Evolutionary conservation across 2,797 vertebrate genomes (phyloP).

Genomic region (Cuniculus paca): DNA sequence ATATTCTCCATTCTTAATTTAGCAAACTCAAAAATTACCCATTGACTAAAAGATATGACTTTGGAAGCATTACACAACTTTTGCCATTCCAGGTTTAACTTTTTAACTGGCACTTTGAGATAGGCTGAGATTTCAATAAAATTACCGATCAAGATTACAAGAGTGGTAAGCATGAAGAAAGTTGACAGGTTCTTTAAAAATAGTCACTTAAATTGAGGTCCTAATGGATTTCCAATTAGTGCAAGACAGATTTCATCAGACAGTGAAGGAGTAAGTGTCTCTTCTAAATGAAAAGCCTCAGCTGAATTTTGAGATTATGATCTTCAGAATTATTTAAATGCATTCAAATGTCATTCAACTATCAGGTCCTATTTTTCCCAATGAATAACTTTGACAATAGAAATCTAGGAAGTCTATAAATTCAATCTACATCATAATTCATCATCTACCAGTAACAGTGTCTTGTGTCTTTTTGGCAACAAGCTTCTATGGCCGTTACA

Average conservation of each 20-base stretch:
- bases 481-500: background rate
- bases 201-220: background rate
- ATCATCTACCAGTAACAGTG: background rate
- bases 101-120: background rate
- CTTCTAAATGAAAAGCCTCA: background rate
- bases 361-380: background rate
- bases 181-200: constrained; percentile 16
- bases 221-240: constrained; percentile 49
- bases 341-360: background rate
- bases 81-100: background rate
- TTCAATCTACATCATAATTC: background rate
- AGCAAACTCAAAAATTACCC: background rate
- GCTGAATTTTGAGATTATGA: background rate
- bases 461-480: background rate
- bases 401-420: background rate
- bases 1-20: background rate
- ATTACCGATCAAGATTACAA: constrained; percentile 25
- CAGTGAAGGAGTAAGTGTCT: background rate
- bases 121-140: background rate
- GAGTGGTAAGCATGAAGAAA: background rate
- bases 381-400: background rate
- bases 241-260: constrained; percentile 24
- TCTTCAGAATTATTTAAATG: constrained; percentile 15
- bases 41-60: background rate
- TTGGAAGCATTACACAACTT: background rate